Evolutionary conservation across 2,888 invertebrate genomes (phyloP), one percentile per base, ranked within the genome.

Genomic region (Allacma fusca): DNA sequence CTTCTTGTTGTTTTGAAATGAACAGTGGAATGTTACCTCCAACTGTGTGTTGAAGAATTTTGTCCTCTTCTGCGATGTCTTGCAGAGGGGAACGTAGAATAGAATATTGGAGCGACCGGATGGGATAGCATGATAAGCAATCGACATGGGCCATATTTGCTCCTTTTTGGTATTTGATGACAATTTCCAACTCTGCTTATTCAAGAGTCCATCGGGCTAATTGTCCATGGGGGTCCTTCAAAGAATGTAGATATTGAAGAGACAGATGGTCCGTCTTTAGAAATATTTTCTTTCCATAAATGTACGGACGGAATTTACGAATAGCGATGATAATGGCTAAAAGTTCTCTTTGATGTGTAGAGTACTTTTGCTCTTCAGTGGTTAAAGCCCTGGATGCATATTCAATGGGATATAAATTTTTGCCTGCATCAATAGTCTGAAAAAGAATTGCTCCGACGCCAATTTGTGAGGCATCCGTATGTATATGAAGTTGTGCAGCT

Each of bases 201-300:
- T n/a, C n/a, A n/a, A n/a, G n/a, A n/a, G n/a, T n/a, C 80, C 81
- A 80, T 0, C 81, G 72, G 23, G 81, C 81, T 13, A 84, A 64
- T 29, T 79, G 24, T 1, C 79, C 78, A 1, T 78, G 62, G 1
- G 80, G 79, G 19, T 80, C 79, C 44, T 81, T 81, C 13, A 80
- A 28, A 2, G 57, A 76, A 1, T 43, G 24, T 4, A 84, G 26
- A 75, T 80, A 81, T 1, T 59, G n/a, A n/a, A 84, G 71, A 1
- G 80, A 70, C 19, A 78, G 71, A 64, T 84, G 85, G 59, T 85
- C 84, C 1, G 84, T 85, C 77, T 21, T 13, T 1, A 71, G 0
- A 0, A 24, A 19, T 16, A 50, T 19, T 1, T 50, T 23, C 9
- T 29, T 13, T 19, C 44, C 28, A 24, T 57, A 57, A n/a, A 71